A percentile compares a stretch with the other conserved stretches of the same genome.
These are phyloP conservation scores for Tychaedon coryphoeus DNA, from an alignment of 2,113 vertebrate genomes.

Conservation along the genomic window DNA sequence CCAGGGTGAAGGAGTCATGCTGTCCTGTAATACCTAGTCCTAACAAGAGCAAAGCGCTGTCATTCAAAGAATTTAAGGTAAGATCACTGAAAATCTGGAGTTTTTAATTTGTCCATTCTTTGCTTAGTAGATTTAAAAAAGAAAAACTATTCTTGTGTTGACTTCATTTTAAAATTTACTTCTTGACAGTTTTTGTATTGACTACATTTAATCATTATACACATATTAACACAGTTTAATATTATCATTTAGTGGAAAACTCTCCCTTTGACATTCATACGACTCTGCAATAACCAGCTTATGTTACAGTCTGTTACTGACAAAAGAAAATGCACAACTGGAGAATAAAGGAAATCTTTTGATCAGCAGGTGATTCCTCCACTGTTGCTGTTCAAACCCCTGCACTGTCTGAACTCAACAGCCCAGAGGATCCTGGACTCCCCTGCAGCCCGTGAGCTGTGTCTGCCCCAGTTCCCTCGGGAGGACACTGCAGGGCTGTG, in stretches of 20 bases:
- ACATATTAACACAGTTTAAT: background rate
- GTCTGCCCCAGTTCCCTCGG: rapidly evolving
- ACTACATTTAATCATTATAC: background rate
- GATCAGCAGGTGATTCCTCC: background rate
- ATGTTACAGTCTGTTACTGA: background rate
- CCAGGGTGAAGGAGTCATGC: constrained; percentile 71
- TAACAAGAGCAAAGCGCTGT: constrained; percentile 68
- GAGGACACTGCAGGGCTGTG: background rate
- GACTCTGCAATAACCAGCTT: background rate
- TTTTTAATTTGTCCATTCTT: background rate
- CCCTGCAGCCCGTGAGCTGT: background rate
- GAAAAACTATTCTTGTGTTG: background rate
- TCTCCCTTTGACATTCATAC: background rate
- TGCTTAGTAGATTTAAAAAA: background rate
- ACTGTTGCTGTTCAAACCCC: background rate
- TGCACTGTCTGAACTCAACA: background rate
- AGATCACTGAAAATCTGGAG: background rate
- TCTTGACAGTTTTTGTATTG: background rate
- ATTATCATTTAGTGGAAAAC: background rate
- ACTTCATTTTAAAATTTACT: background rate
- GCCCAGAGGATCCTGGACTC: rapidly evolving
- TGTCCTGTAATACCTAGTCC: constrained; percentile 74
- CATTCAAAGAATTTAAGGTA: constrained; percentile 70
- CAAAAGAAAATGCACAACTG: background rate
- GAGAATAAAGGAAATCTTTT: background rate